phyloP scores from a whole-genome alignment of 2,797 vertebrate species.

The Hippoglossus hippoglossus region DNA sequence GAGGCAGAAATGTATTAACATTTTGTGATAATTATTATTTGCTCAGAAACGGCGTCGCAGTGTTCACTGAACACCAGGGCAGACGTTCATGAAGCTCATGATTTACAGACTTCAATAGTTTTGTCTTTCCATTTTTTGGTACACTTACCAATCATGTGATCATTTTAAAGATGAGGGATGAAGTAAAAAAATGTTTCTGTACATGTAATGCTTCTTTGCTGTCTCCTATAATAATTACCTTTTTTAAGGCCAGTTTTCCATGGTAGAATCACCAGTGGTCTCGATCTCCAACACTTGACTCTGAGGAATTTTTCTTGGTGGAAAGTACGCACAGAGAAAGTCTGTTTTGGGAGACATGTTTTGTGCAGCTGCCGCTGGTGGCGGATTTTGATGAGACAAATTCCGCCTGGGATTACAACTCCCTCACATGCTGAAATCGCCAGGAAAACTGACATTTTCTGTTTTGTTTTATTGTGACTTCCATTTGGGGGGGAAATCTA shows the following conservation, averaged over 20 bases:
- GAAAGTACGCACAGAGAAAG: slow-evolving; percentile 49
- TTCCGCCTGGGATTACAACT: not conserved
- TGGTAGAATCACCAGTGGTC: slow-evolving; percentile 40
- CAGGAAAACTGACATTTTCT: not conserved
- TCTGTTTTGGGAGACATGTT: slow-evolving; percentile 31
- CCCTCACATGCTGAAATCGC: not conserved
- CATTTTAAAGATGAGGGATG: slow-evolving; percentile 22
- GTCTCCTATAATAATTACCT: slow-evolving; percentile 53
- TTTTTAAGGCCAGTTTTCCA: slow-evolving; percentile 61
- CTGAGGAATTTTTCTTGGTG: slow-evolving; percentile 52
- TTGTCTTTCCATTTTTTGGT: slow-evolving; percentile 29
- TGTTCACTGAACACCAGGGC: no score
- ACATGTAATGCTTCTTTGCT: slow-evolving; percentile 21
- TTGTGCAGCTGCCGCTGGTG: slow-evolving; percentile 5
- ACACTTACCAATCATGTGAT: slow-evolving; percentile 19
- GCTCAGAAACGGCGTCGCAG: no score
- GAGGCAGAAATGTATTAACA: no score
- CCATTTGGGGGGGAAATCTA: not conserved
- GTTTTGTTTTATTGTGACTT: not conserved
- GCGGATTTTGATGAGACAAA: slow-evolving; percentile 3
- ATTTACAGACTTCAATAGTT: slow-evolving; percentile 19
- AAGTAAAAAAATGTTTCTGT: slow-evolving; percentile 22
- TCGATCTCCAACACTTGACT: slow-evolving; percentile 38
- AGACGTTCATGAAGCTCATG: not conserved
- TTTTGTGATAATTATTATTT: no score